phyloP scores from a whole-genome alignment of 1,140 invertebrate species.

The Heterodera carotae region DNA sequence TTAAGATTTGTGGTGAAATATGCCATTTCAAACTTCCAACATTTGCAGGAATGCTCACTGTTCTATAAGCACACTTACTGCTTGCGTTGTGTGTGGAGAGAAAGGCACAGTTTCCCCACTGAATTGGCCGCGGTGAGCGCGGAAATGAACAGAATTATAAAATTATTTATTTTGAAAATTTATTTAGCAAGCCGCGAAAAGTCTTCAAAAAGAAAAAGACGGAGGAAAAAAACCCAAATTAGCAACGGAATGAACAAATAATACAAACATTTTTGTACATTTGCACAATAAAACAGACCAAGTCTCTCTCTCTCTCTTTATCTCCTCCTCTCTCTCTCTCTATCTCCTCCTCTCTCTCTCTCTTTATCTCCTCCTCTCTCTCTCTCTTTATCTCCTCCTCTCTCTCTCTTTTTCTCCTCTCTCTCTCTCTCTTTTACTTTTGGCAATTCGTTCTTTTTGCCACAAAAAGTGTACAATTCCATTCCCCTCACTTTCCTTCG shows the following conservation, averaged over 20 bases:
- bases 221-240: not conserved
- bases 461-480: slow-evolving; percentile 1
- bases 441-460: not conserved
- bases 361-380: too few relatives aligned
- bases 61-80: slow-evolving; percentile 32
- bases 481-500: not conserved
- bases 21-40: not conserved
- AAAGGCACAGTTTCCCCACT: slow-evolving; percentile 16
- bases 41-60: slow-evolving; percentile 25
- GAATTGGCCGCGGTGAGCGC: slow-evolving; percentile 24
- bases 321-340: too few relatives aligned
- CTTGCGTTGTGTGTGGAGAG: slow-evolving; percentile 22
- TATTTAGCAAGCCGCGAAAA: slow-evolving; percentile 14
- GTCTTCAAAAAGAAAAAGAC: slow-evolving; percentile 11
- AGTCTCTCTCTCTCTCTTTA: too few relatives aligned
- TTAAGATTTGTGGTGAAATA: not conserved
- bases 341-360: too few relatives aligned
- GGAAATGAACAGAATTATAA: too few relatives aligned
- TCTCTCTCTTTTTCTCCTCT: too few relatives aligned
- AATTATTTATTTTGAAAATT: not conserved
- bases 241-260: too few relatives aligned
- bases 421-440: too few relatives aligned
- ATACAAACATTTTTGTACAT: too few relatives aligned
- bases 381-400: too few relatives aligned
- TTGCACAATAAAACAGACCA: too few relatives aligned